Base-by-base conservation (phyloP, 64 coral and sea anemone species). In the Montipora efflorescens region DNA sequence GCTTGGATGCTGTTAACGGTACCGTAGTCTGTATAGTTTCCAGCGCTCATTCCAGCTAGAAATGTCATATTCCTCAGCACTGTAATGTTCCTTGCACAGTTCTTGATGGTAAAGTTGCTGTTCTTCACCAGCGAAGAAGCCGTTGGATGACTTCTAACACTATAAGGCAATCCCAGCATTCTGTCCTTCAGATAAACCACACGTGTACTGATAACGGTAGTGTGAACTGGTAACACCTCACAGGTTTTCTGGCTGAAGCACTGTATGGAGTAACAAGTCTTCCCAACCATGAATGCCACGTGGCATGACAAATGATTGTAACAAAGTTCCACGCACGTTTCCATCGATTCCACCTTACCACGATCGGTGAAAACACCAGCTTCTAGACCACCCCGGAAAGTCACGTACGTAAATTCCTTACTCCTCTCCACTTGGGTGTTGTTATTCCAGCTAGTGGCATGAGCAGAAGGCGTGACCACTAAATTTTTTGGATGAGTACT, bases 11-110 rank as follows among this genome's bases (percentile, higher is more conserved):
- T 85, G 22, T 83, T 84, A 5, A 98, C 96, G 55, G 90, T 94
- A 18, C 96, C 96, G 59, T 94, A 90, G 66, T 98, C 93, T 9
- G 96, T 98, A 73, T 95, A 98, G 73, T 98, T 98, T 22, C 96
- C 96, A 15, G 96, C 96, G 11, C 90, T 72, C 87, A 98, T 89
- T 67, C 96, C 96, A 50, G 90, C 93, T 3, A 88, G 79, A 72
- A 98, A 95, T 14, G 95, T 99, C 64, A 99, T 81, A 75, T 96
- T 96, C 45, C 20, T 76, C n/a, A 96, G 52, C 13, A 99, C 75
- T 5, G 82, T 94, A 7, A 90, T 79, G 52, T 95, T 90, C 79
- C 82, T 72, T 15, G 87, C 90, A 76, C 96, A 98, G 8, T 84
- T 47, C 66, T 45, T 90, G 13, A 87, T 78, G 45, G 48, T 73